These are phyloP conservation scores for Ernsta delagoae DNA, from an alignment of 2,888 invertebrate species.

Conservation along the genomic window DNA sequence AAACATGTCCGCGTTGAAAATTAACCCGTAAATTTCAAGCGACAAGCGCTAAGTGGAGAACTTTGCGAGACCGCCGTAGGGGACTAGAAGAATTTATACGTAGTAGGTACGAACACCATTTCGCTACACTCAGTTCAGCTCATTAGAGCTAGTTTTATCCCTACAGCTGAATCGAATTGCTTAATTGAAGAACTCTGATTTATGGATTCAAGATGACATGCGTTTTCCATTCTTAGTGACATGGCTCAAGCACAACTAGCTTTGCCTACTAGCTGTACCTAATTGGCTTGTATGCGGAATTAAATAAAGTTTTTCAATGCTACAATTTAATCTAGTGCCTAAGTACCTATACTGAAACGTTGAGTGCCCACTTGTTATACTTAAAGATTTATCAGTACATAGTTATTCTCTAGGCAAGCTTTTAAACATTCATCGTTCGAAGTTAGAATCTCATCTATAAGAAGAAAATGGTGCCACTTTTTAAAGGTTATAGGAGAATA, in stretches of 20 bases:
- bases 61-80: too few species aligned
- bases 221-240: slow-evolving; percentile 8
- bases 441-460: slow-evolving; percentile 41
- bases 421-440: too few species aligned
- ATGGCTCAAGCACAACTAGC: not conserved
- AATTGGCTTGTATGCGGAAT: not conserved
- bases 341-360: too few species aligned
- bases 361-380: too few species aligned
- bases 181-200: slow-evolving; percentile 15
- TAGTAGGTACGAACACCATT: slow-evolving; percentile 52
- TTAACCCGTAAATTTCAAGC: slow-evolving; percentile 82
- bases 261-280: not conserved
- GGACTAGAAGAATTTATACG: too few species aligned
- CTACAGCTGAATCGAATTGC: slow-evolving; percentile 5
- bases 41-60: slow-evolving; percentile 81
- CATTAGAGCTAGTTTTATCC: slow-evolving; percentile 60
- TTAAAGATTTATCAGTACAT: too few species aligned
- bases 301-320: not conserved
- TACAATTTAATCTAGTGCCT: too few species aligned
- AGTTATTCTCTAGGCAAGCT: too few species aligned
- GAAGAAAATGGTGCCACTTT: slow-evolving; percentile 45
- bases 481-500: slow-evolving; percentile 50
- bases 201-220: slow-evolving; percentile 11
- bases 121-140: slow-evolving; percentile 58
- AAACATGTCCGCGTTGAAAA: slow-evolving; percentile 76